phyloP scores from a whole-genome alignment of 1,140 invertebrate species.

The Pentalonia nigronervosa region DNA sequence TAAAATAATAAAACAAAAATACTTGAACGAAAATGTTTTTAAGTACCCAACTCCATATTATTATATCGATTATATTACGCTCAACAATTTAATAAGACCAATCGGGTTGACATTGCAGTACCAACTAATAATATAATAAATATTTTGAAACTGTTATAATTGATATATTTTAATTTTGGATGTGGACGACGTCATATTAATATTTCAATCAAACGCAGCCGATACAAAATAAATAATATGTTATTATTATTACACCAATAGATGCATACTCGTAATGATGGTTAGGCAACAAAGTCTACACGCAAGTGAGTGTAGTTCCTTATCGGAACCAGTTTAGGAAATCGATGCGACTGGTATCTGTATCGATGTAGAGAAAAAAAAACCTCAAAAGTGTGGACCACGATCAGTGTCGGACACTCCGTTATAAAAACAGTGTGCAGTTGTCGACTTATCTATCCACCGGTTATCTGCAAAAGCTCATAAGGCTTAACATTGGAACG shows the following conservation, averaged over 20 bases:
- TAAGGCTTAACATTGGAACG: too few species aligned
- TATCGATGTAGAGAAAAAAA: too few species aligned
- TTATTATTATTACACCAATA: not conserved
- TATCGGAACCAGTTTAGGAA: not conserved
- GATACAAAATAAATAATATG: not conserved
- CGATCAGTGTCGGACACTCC: too few species aligned
- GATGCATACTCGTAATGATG: not conserved
- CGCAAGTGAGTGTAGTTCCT: not conserved
- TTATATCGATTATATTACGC: not conserved
- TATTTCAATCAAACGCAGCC: not conserved
- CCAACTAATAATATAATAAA: not conserved
- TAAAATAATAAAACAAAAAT: not conserved
- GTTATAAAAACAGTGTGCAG: too few species aligned
- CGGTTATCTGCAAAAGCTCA: too few species aligned
- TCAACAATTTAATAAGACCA: not conserved
- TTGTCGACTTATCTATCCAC: too few species aligned
- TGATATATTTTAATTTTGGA: too few species aligned
- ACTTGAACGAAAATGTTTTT: not conserved
- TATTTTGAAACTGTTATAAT: too few species aligned
- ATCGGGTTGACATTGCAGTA: not conserved
- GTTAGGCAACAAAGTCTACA: not conserved
- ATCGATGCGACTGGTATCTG: not conserved
- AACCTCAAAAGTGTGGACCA: too few species aligned
- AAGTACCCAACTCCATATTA: not conserved
- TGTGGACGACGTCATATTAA: not conserved